Conservation (phyloP, 2,888 invertebrate genomes). For the Polydrusus cervinus region DNA sequence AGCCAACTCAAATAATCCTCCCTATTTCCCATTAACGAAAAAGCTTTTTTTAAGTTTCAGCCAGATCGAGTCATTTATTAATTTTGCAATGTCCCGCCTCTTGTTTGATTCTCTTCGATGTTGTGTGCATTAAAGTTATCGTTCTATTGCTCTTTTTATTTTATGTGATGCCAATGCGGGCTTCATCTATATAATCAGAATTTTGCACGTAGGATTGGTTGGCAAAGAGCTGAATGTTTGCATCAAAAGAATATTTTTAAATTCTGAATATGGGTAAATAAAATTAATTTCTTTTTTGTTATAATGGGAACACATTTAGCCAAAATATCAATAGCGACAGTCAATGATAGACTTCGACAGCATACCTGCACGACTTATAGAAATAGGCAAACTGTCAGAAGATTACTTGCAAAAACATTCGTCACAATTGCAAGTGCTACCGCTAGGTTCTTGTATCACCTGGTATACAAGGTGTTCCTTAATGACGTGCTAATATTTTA, state of each 20-base stretch:
- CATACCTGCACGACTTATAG: too few species aligned
- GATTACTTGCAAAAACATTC: too few species aligned
- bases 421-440: too few species aligned
- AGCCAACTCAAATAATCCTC: conserved; percentile 68
- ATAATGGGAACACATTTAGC: too few species aligned
- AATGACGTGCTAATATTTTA: too few species aligned
- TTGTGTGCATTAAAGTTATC: conserved; percentile 51
- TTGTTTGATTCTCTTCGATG: conserved; percentile 42
- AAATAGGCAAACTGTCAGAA: too few species aligned
- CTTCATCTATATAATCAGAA: conserved; percentile 42
- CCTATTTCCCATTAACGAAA: conserved; percentile 71
- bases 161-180: conserved; percentile 39
- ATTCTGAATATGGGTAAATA: neutral
- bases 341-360: too few species aligned
- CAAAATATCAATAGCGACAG: too few species aligned
- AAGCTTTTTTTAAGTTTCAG: conserved; percentile 68
- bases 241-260: neutral
- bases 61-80: conserved; percentile 43
- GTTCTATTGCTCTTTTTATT: conserved; percentile 53
- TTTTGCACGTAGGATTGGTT: conserved; percentile 48
- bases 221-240: conserved; percentile 37
- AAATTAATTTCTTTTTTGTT: neutral
- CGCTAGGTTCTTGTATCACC: too few species aligned
- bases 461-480: too few species aligned
- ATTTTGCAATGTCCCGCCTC: conserved; percentile 37